Evolutionary conservation across 2,113 vertebrate genomes (phyloP).

Genomic region (Sialia sialis): DNA sequence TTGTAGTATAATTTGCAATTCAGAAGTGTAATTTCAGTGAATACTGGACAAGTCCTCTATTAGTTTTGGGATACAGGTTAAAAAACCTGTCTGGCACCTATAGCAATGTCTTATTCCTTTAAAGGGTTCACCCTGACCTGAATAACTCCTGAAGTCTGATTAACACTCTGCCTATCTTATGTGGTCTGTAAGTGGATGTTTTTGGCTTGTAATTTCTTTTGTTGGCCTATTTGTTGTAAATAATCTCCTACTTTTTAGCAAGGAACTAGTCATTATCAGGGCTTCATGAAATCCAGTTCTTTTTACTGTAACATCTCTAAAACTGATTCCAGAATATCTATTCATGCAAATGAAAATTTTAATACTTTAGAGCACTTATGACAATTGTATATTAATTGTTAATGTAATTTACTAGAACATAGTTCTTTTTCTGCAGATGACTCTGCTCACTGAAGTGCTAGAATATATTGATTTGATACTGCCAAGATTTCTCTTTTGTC

Average conservation of each 20-base stretch:
- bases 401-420: conserved; percentile 4
- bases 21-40: neutral
- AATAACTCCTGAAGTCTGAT: neutral
- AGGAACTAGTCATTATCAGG: neutral
- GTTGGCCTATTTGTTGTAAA: neutral
- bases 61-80: neutral
- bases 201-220: neutral
- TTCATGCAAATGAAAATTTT: conserved; percentile 23
- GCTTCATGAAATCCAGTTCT: neutral
- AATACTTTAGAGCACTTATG: conserved; percentile 18
- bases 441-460: neutral
- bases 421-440: conserved; percentile 18
- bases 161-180: neutral
- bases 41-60: neutral
- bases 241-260: neutral
- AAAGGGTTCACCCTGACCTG: neutral
- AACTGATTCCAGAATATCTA: conserved; percentile 13
- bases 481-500: neutral
- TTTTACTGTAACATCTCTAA: conserved; percentile 32
- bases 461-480: neutral
- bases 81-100: neutral
- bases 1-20: neutral
- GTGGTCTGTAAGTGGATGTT: neutral
- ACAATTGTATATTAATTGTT: conserved; percentile 21
- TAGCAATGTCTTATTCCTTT: neutral